Evolutionary conservation across 1,140 invertebrate species (phyloP), one percentile per base, ranked within the genome.

Genomic region (Drosophila lacertosa): DNA sequence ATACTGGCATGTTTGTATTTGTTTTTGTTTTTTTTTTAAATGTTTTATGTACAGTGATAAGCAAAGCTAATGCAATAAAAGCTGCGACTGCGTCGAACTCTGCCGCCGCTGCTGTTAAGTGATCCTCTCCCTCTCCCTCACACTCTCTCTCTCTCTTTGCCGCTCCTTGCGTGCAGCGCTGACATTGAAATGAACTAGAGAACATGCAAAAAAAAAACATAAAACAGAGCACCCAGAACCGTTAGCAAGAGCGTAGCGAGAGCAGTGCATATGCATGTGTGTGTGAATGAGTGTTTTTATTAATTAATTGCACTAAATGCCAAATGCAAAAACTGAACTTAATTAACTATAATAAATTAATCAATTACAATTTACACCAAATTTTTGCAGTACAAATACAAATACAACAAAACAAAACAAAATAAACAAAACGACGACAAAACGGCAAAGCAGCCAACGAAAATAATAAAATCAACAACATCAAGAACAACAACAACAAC

Each of bases 301-400:
- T n/a, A n/a, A n/a, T n/a, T n/a, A n/a, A n/a, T n/a, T n/a, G n/a
- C n/a, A n/a, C n/a, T n/a, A n/a, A n/a, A n/a, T n/a, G n/a, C n/a
- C n/a, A 11, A 24, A 44, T 37, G 22, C 37, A 35, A 22, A 35
- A 63, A 35, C 22, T 15, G 2, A 15, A 39, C 33, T 13, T 32
- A 18, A 13, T 45, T 35, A 74, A 54, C 40, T 22, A 9, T 22
- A 44, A 40, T 48, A 13, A 64, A 50, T 18, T 39, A 57, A 54
- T 71, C 71, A 18, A 63, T 33, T 13, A 15, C n/a, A n/a, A n/a
- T n/a, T n/a, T n/a, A n/a, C n/a, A n/a, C n/a, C n/a, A 44, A 9
- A 73, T 86, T 68, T 63, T 84, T 84, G 64, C 80, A 84, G 80
- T 84, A 62, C 73, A 77, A 84, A 65, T 45, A 74, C 39, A 59